phyloP scores from a whole-genome alignment of 1,140 invertebrate genomes.

The Drosophila rufa region DNA sequence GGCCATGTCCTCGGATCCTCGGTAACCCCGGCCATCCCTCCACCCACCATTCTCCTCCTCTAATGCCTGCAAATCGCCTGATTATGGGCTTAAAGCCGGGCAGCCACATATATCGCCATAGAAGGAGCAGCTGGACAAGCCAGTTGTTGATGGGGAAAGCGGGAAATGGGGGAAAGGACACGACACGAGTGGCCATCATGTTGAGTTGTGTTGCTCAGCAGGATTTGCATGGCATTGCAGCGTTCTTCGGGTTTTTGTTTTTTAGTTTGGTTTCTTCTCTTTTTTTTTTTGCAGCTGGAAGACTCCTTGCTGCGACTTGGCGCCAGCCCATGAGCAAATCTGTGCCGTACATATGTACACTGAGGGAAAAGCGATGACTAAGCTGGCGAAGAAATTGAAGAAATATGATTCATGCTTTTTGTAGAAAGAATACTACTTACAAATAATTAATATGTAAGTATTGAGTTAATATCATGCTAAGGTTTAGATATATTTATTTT shows the following conservation, averaged over 20 bases:
- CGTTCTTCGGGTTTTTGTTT: conserved; percentile 41
- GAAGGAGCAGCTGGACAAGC: conserved; percentile 37
- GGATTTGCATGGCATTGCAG: conserved; percentile 80
- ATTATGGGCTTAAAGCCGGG: conserved; percentile 68
- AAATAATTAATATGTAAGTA: too few species aligned
- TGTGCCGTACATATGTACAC: conserved; percentile 23
- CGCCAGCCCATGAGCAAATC: conserved; percentile 54
- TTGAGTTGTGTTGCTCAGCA: conserved; percentile 67
- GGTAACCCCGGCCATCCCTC: conserved; percentile 7
- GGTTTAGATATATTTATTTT: too few species aligned
- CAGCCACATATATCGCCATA: conserved; percentile 48
- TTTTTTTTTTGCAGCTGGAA: conserved; percentile 14
- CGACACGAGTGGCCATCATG: conserved; percentile 64
- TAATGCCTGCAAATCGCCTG: conserved; percentile 80
- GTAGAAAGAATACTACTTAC: too few species aligned
- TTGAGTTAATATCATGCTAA: too few species aligned
- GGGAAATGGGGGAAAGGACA: conserved; percentile 21
- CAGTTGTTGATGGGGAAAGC: conserved; percentile 47
- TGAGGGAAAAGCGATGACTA: neutral
- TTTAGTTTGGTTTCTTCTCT: conserved; percentile 5
- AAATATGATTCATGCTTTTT: too few species aligned
- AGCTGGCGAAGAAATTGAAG: neutral
- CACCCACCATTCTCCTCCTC: conserved; percentile 14
- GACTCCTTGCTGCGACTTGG: conserved; percentile 67
- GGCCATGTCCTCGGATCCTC: conserved; percentile 28